phyloP scores from a whole-genome alignment of 2,888 invertebrate genomes.

The Phaedon cochleariae region DNA sequence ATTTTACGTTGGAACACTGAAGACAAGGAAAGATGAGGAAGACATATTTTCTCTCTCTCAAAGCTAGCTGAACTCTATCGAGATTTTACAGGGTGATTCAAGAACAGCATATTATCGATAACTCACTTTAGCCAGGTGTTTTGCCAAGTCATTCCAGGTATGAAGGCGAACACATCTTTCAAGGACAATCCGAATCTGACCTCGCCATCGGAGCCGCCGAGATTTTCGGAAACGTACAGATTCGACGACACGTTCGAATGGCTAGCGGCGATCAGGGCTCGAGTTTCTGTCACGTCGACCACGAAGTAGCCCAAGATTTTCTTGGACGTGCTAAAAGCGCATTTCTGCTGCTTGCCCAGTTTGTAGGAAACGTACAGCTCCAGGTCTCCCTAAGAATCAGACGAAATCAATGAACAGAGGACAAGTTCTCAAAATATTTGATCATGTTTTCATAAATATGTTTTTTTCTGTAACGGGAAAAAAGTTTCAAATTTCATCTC shows the following conservation, averaged over 20 bases:
- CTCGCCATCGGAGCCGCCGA: slow-evolving; percentile 63
- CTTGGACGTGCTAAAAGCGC: slow-evolving; percentile 78
- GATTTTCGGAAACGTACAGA: slow-evolving; percentile 82
- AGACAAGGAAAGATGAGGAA: too few species aligned
- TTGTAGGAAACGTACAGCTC: slow-evolving; percentile 82
- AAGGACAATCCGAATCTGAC: slow-evolving; percentile 81
- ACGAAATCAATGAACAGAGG: neutral
- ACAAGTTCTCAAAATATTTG: too few species aligned
- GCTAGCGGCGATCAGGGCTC: slow-evolving; percentile 83
- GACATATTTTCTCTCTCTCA: too few species aligned
- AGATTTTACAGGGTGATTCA: too few species aligned
- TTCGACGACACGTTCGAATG: slow-evolving; percentile 78
- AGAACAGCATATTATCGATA: neutral
- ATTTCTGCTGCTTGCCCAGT: slow-evolving; percentile 73
- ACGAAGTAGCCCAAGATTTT: slow-evolving; percentile 77
- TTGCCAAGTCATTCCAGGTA: slow-evolving; percentile 83
- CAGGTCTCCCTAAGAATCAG: slow-evolving; percentile 40
- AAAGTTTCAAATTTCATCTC: too few species aligned
- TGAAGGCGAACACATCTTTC: slow-evolving; percentile 82
- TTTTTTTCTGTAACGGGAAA: too few species aligned
- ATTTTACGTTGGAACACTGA: too few species aligned
- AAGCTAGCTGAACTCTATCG: too few species aligned
- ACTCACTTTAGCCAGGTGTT: slow-evolving; percentile 85
- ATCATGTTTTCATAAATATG: too few species aligned
- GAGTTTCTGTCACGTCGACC: slow-evolving; percentile 82